Conservation (phyloP, 1,140 invertebrate species). For the Eubasilissa regina region DNA sequence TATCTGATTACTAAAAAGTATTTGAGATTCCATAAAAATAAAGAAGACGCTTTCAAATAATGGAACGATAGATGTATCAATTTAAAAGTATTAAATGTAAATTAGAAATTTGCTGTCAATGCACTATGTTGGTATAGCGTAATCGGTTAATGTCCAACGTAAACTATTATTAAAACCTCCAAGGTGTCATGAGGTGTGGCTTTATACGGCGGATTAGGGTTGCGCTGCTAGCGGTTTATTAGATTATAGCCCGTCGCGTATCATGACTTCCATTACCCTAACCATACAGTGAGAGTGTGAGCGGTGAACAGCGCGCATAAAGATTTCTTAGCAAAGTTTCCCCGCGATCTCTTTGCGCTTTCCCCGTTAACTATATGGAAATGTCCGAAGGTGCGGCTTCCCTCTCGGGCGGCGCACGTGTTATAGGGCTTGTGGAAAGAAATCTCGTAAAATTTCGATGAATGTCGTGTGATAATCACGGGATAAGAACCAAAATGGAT, state of each 20-base stretch:
- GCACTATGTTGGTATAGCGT: too few relatives aligned
- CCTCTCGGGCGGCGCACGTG: neutral
- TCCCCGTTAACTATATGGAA: constrained; percentile 16
- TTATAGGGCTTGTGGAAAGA: constrained; percentile 16
- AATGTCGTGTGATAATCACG: constrained; percentile 10
- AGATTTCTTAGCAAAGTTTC: neutral
- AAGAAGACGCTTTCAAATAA: too few relatives aligned
- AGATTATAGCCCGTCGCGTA: constrained; percentile 17
- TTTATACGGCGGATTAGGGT: neutral
- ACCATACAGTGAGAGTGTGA: neutral
- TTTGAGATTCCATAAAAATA: too few relatives aligned
- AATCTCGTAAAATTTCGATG: constrained; percentile 10
- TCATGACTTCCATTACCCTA: constrained; percentile 21
- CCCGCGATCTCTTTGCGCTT: neutral
- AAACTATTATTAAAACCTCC: too few relatives aligned
- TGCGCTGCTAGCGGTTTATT: constrained; percentile 22
- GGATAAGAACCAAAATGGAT: neutral
- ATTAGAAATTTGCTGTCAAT: too few relatives aligned
- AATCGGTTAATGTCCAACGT: too few relatives aligned
- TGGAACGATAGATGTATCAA: too few relatives aligned
- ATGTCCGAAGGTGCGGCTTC: neutral
- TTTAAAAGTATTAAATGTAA: too few relatives aligned
- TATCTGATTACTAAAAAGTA: too few relatives aligned
- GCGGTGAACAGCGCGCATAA: constrained; percentile 5
- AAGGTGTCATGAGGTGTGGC: neutral